Conservation (phyloP, 92 coral and sea anemone genomes). For the Actinernus sp. region DNA sequence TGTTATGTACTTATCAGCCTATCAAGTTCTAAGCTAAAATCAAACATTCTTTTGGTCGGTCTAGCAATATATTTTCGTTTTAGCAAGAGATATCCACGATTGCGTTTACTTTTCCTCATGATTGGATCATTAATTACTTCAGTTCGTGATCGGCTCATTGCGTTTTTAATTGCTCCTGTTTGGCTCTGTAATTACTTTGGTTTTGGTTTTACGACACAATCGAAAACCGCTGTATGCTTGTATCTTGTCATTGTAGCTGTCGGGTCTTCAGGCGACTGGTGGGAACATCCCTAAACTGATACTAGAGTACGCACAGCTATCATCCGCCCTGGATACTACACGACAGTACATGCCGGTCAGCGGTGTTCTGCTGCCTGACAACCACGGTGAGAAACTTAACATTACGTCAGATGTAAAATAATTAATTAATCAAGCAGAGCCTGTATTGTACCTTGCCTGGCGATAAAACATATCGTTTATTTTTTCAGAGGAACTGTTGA, state of each 20-base stretch:
- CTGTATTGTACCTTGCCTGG: neutral
- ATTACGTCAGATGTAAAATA: too few species aligned
- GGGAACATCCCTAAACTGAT: constrained; percentile 59
- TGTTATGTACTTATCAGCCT: too few species aligned
- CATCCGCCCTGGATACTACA: constrained; percentile 89
- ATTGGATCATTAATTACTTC: too few species aligned
- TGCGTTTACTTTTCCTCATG: too few species aligned
- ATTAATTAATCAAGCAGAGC: too few species aligned
- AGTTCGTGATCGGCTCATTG: too few species aligned
- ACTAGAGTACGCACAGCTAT: constrained; percentile 70
- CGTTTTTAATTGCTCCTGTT: too few species aligned
- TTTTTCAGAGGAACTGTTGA: constrained; percentile 69
- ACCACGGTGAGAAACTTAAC: constrained; percentile 62
- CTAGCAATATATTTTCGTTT: too few species aligned
- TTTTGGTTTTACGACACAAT: too few species aligned
- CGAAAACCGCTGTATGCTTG: neutral
- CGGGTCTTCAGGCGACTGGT: constrained; percentile 78
- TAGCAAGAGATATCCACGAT: too few species aligned
- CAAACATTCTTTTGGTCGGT: neutral
- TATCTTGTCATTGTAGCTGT: constrained; percentile 40
- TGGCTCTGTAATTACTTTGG: too few species aligned
- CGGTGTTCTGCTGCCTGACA: constrained; percentile 79
- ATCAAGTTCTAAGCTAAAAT: too few species aligned
- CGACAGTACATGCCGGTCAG: constrained; percentile 88
- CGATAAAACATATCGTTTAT: neutral